Base-by-base conservation (phyloP, 1,140 invertebrate species). In the Eriocheir sinensis region DNA sequence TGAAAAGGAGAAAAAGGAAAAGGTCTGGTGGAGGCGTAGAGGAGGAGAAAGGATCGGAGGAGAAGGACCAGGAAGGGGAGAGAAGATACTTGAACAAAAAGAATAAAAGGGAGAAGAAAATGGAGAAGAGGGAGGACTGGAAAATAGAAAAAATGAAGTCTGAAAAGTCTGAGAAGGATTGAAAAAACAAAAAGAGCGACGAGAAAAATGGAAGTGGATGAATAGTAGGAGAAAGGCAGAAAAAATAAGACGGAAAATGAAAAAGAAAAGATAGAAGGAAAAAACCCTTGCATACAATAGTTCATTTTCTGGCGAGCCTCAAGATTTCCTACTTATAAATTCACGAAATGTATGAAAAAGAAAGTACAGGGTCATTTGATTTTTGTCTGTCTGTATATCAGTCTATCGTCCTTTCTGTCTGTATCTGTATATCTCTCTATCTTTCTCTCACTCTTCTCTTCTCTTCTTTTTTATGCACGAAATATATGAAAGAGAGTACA, bases 201-300 rank as follows among this genome's bases (percentile, higher is more conserved):
- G 12, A 72, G n/a, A 72, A 72, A 72, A n/a, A n/a, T n/a, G n/a
- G n/a, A n/a, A n/a, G n/a, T n/a, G n/a, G n/a, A n/a, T n/a, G n/a
- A n/a, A n/a, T n/a, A n/a, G n/a, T 72, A 15, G 60, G n/a, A 15
- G 12, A 15, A 15, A 72, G 12, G 60, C 60, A 72, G 60, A 15
- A 72, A 72, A 72, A 72, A 72, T 72, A 72, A 15, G n/a, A n/a
- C n/a, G 60, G n/a, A 72, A 72, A 72, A 72, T n/a, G n/a, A n/a
- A n/a, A 72, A 15, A 72, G 12, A 72, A 72, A 72, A 72, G n/a
- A 72, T 72, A 72, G 12, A 72, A 72, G n/a, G 60, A 72, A 72
- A 72, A 72, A 72, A 72, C n/a, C 60, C 12, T 72, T 15, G 12
- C n/a, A n/a, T 72, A 72, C n/a, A 72, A 72, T 15, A 15, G 60